A percentile compares a stretch with the other conserved stretches of the same genome.
Conservation (phyloP, 2,797 vertebrate genomes). For the Tolypeutes matacus region DNA sequence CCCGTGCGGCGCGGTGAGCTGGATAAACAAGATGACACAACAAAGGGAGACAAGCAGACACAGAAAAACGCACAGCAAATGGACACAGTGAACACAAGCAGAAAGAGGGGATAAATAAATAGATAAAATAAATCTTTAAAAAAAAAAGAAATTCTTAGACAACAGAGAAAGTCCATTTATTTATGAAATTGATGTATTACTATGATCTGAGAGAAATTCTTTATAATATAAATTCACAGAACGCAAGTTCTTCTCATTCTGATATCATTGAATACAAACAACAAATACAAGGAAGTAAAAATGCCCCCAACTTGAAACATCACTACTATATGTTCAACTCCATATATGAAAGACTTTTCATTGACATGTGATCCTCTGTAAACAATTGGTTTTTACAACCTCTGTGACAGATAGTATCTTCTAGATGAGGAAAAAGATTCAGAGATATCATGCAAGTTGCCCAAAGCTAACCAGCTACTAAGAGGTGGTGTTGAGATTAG, state of each 20-base stretch:
- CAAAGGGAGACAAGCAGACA: too few relatives aligned
- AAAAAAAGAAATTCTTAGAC: not conserved
- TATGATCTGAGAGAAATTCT: not conserved
- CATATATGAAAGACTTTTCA: not conserved
- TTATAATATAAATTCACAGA: not conserved
- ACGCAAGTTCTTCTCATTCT: not conserved
- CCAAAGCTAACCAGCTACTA: not conserved
- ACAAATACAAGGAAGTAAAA: not conserved
- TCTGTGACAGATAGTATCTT: not conserved
- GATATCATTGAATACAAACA: not conserved
- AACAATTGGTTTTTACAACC: not conserved
- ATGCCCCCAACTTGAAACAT: too few relatives aligned
- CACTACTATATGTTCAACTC: too few relatives aligned
- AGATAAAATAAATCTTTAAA: too few relatives aligned
- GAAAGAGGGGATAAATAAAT: too few relatives aligned
- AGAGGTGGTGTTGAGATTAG: not conserved
- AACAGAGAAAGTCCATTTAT: not conserved
- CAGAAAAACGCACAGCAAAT: too few relatives aligned
- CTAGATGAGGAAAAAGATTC: not conserved
- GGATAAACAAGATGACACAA: too few relatives aligned
- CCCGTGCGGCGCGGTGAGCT: too few relatives aligned
- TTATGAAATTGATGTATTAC: not conserved
- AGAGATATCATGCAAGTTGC: not conserved
- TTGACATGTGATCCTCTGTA: not conserved
- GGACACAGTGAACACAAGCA: too few relatives aligned